A percentile compares a stretch with the other conserved stretches of the same genome.
Evolutionary conservation across 2,797 vertebrate genomes (phyloP).

Genomic region (Apogon hyalosoma): DNA sequence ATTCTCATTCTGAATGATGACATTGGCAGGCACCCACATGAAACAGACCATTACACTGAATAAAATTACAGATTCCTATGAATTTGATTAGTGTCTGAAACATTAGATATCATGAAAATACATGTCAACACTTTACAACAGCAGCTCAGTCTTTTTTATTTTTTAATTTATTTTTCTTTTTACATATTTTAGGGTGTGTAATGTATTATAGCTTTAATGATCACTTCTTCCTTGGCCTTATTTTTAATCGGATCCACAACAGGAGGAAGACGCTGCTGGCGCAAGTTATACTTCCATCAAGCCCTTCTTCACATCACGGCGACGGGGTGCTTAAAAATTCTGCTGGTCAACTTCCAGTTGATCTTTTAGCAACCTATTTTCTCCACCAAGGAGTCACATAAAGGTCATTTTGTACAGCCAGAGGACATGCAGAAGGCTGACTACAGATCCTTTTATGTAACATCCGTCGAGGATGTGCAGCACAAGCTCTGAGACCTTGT

Average conservation of each 20-base stretch:
- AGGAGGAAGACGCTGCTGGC: conserved; percentile 15
- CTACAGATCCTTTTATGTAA: conserved; percentile 27
- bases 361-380: conserved; percentile 26
- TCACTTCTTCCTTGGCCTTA: not conserved
- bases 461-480: conserved; percentile 5
- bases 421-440: conserved; percentile 19
- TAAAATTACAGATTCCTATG: too few relatives aligned
- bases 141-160: too few relatives aligned
- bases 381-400: conserved; percentile 22
- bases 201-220: not conserved
- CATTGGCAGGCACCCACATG: too few relatives aligned
- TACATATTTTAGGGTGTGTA: too few relatives aligned
- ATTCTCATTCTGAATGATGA: too few relatives aligned
- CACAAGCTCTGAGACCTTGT: conserved; percentile 6
- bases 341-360: conserved; percentile 37
- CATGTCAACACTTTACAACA: too few relatives aligned
- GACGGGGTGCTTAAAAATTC: conserved; percentile 23
- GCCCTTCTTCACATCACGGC: conserved; percentile 26
- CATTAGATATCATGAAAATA: too few relatives aligned
- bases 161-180: too few relatives aligned
- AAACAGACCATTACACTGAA: too few relatives aligned
- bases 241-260: not conserved
- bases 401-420: conserved; percentile 40
- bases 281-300: conserved; percentile 24
- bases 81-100: too few relatives aligned